Percentiles rank a stretch among this genome's conserved stretches.
These are phyloP conservation scores for Malthinus seriepunctatus DNA, from an alignment of 2,888 invertebrate genomes.

Conservation along the genomic window DNA sequence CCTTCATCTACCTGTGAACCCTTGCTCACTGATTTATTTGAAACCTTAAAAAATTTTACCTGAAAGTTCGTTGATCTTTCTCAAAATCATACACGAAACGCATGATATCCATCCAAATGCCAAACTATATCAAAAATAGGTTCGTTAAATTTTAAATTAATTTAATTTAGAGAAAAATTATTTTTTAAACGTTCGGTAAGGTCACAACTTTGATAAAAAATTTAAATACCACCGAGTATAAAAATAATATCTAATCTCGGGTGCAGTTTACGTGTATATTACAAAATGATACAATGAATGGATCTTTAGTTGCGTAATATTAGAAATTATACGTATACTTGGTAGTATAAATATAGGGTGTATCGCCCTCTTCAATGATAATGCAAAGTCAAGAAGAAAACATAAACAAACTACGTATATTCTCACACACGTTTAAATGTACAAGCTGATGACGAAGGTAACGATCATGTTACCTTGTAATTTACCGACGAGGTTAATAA, in stretches of 20 bases:
- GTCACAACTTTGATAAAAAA: not conserved
- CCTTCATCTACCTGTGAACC: no score
- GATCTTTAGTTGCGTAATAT: not conserved
- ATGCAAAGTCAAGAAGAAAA: constrained; percentile 8
- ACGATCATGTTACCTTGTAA: constrained; percentile 19
- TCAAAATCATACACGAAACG: no score
- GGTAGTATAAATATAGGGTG: not conserved
- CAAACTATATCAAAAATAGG: no score
- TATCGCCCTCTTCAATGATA: not conserved
- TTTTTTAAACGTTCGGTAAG: no score
- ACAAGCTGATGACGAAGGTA: constrained; percentile 13
- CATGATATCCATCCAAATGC: no score
- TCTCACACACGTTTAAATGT: constrained; percentile 21
- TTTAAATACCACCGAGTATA: not conserved
- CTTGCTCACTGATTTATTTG: no score
- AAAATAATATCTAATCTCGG: not conserved
- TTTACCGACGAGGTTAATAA: constrained; percentile 1
- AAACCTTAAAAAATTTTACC: no score
- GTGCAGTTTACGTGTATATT: no score
- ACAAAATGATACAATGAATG: not conserved
- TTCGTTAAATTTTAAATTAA: no score
- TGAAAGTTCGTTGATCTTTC: no score
- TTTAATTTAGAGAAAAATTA: no score
- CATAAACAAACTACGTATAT: constrained; percentile 26
- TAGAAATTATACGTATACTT: not conserved